A percentile compares a stretch with the other conserved stretches of the same genome.
phyloP scores from a whole-genome alignment of 2,113 vertebrate genomes.

The Cairina moschata region DNA sequence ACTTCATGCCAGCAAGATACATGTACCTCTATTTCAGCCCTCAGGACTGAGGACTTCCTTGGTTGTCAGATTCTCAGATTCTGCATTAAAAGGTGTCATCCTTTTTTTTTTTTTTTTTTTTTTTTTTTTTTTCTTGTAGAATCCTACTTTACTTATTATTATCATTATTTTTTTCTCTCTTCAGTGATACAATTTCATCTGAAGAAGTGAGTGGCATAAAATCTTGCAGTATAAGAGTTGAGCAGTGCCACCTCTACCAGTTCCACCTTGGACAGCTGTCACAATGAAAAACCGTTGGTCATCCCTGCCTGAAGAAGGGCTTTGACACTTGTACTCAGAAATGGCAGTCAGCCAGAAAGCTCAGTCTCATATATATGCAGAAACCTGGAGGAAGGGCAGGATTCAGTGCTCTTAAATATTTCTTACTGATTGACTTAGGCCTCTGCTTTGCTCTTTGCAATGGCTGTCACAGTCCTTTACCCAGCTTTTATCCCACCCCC shows the following conservation, averaged over 20 bases:
- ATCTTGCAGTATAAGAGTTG: background rate
- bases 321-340: background rate
- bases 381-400: background rate
- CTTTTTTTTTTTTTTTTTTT: background rate
- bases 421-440: background rate
- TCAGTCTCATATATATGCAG: background rate
- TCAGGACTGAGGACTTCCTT: background rate
- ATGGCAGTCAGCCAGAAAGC: fast-evolving
- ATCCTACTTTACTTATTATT: background rate
- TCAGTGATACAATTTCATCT: background rate
- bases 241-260: background rate
- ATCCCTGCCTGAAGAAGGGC: background rate
- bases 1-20: background rate
- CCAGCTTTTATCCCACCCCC: background rate
- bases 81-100: background rate
- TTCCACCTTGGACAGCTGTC: fast-evolving
- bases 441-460: background rate
- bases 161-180: background rate
- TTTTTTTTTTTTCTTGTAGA: background rate
- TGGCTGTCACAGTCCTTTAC: background rate
- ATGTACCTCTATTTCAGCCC: background rate
- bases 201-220: background rate
- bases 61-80: background rate
- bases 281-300: background rate
- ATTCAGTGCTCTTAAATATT: background rate